Evolutionary conservation across 2,888 invertebrate species (phyloP).

Genomic region (Drosophila macrospina): DNA sequence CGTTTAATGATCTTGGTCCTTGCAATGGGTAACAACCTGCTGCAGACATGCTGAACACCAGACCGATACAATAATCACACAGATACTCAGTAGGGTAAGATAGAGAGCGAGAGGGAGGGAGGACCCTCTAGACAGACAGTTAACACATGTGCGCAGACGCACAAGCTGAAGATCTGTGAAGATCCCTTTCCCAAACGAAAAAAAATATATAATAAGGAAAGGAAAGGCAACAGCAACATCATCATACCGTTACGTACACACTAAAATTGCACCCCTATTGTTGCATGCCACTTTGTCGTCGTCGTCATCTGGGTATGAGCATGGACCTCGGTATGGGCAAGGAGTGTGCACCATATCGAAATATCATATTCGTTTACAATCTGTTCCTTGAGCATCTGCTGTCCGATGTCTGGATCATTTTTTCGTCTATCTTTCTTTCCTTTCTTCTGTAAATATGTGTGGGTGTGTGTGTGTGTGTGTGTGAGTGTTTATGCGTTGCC

Average conservation of each 20-base stretch:
- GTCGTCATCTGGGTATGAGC: conserved; percentile 9
- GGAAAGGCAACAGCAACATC: conserved; percentile 56
- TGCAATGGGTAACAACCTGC: conserved; percentile 68
- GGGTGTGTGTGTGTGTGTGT: conserved; percentile 13
- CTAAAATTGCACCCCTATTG: conserved; percentile 79
- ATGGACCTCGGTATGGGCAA: conserved; percentile 49
- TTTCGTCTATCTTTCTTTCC: conserved; percentile 12
- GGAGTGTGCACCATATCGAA: conserved; percentile 77
- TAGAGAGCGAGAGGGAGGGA: conserved; percentile 16
- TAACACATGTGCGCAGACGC: conserved; percentile 70
- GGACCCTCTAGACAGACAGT: conserved; percentile 46
- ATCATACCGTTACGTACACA: conserved; percentile 79
- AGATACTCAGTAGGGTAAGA: conserved; percentile 15
- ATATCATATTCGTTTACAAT: conserved; percentile 81
- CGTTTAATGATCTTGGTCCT: conserved; percentile 59
- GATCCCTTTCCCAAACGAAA: conserved; percentile 64
- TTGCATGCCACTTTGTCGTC: conserved; percentile 45
- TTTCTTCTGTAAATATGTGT: conserved; percentile 24
- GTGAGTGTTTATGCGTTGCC: conserved; percentile 6
- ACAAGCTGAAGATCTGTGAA: conserved; percentile 51
- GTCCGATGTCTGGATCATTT: conserved; percentile 50
- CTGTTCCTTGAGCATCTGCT: conserved; percentile 76
- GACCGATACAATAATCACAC: conserved; percentile 69
- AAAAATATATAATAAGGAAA: conserved; percentile 6
- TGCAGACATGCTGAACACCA: conserved; percentile 61